These are phyloP conservation scores for Nematopogon swammerdamellus DNA, from an alignment of 2,888 invertebrate species.

Conservation along the genomic window DNA sequence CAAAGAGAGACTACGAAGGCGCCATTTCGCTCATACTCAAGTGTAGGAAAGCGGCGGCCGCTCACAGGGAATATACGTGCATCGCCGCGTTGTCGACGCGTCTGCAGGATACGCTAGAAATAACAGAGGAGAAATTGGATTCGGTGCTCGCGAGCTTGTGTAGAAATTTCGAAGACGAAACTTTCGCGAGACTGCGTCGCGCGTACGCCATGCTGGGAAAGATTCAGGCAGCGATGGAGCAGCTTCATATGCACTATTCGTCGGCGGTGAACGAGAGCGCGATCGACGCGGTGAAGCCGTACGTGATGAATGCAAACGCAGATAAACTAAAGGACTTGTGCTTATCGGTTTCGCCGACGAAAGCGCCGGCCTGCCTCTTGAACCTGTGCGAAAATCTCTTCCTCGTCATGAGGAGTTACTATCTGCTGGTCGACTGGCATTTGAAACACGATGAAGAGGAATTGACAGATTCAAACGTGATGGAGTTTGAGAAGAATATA, in stretches of 20 bases:
- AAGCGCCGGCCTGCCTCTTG: slow-evolving; percentile 65
- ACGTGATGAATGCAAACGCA: slow-evolving; percentile 25
- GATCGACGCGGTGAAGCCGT: slow-evolving; percentile 55
- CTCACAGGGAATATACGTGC: slow-evolving; percentile 86
- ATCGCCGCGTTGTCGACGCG: slow-evolving; percentile 84
- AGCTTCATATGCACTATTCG: slow-evolving; percentile 92
- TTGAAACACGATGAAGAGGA: slow-evolving; percentile 43
- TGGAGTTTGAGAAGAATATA: slow-evolving; percentile 62
- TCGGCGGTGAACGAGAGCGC: slow-evolving; percentile 86
- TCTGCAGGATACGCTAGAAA: slow-evolving; percentile 84
- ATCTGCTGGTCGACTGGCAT: slow-evolving; percentile 77
- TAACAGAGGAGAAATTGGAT: slow-evolving; percentile 90
- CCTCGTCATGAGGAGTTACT: slow-evolving; percentile 76
- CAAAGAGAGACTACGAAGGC: slow-evolving; percentile 81
- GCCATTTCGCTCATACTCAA: slow-evolving; percentile 88
- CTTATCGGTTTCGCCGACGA: slow-evolving; percentile 41
- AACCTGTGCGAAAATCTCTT: slow-evolving; percentile 87
- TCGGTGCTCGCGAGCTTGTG: slow-evolving; percentile 76
- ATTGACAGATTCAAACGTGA: slow-evolving; percentile 20
- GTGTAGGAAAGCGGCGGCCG: slow-evolving; percentile 81
- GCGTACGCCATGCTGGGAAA: slow-evolving; percentile 90
- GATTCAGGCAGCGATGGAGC: slow-evolving; percentile 90
- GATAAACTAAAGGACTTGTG: slow-evolving; percentile 81
- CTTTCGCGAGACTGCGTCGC: slow-evolving; percentile 79
- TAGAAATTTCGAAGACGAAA: slow-evolving; percentile 70